Base-by-base conservation (phyloP, 2,797 vertebrate species). In the Gymnoscopelus microlampas region DNA sequence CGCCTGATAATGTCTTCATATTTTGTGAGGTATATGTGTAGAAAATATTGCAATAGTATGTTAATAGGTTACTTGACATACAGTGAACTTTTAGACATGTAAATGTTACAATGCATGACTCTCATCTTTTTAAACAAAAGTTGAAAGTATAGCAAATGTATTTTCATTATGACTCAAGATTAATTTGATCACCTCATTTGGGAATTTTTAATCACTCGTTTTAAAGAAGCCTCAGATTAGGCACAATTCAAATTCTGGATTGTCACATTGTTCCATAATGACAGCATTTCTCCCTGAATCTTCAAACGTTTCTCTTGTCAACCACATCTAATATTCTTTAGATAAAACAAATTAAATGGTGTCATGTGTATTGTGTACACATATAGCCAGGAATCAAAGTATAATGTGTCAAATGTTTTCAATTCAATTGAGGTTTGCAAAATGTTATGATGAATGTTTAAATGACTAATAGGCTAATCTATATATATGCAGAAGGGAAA, bases 1-100 rank as follows among this genome's bases (percentile, higher is more conserved):
- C 26, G 54, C 19, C 4, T 56, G 19, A 23, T 56, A 26, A 1
- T 70, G 76, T 71, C 63, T 79, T 81, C 63, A 74, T 70, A 70
- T 63, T 72, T 63, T 68, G 62, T 50, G 67, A 60, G 47, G 58
- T 44, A 60, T 77, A 77, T 81, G 49, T 39, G 19, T 19, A 29
- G 26, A 29, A 29, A 29, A 29, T 29, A 29, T 29, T 3, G 26
- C 26, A 29, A 29, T 29, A 29, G 26, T 29, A 29, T 29, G 2
- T 29, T 4, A 29, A 29, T 29, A 29, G 26, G 26, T 29, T 1
- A 29, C 26, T 29, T 3, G 26, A 29, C n/a, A 4, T 32, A 32
- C 39, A 39, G 39, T 39, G 8, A 39, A 39, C 39, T 8, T 39
- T 35, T 35, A 35, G 32, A 39, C 8, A 39, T 7, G 39, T 39